Evolutionary conservation across 2,888 invertebrate species (phyloP), one percentile per base, ranked within the genome.

Genomic region (Eucriotettix oculatus): DNA sequence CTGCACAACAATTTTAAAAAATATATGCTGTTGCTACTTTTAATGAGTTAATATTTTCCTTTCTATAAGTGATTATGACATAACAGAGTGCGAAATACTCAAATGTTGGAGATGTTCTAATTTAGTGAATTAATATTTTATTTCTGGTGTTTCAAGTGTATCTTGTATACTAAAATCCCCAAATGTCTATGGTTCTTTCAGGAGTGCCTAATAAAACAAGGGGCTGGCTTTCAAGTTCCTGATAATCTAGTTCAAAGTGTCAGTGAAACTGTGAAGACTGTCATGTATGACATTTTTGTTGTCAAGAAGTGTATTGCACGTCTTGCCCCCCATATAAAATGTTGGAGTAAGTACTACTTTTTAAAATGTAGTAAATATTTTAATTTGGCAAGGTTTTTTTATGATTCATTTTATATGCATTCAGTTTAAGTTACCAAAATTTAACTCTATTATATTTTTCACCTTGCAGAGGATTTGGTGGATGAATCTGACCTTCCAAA

Each of bases 161-260:
- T n/a, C n/a, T n/a, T n/a, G n/a, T n/a, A n/a, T n/a, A 52, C 11
- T 52, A 52, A 52, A 9, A 52, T 52, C 9, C 9, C 10, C 14
- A 52, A 52, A 10, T 29, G 29, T 29, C 2, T 29, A 29, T 29
- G 29, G 58, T 60, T 56, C 60, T 64, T 65, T 16, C 65, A 79
- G 77, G 94, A 95, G 70, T 90, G 89, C 60, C 79, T 95, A 1
- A 89, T 91, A 10, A 91, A 90, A 69, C 92, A 93, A 76, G 91
- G 91, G 63, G 85, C 91, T 84, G 90, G 89, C 67, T 89, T 90
- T 0, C 89, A 90, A 66, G 81, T 78, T 64, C 83, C 85, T 0
- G 87, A 87, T 68, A 83, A 84, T 67, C 73, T 88, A 53, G 69
- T 89, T 40, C 83, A 86, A 65, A 82, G 82, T 0, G 86, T 89